phyloP scores from a whole-genome alignment of 2,888 invertebrate species.

The Apomyelois bistriatella region DNA sequence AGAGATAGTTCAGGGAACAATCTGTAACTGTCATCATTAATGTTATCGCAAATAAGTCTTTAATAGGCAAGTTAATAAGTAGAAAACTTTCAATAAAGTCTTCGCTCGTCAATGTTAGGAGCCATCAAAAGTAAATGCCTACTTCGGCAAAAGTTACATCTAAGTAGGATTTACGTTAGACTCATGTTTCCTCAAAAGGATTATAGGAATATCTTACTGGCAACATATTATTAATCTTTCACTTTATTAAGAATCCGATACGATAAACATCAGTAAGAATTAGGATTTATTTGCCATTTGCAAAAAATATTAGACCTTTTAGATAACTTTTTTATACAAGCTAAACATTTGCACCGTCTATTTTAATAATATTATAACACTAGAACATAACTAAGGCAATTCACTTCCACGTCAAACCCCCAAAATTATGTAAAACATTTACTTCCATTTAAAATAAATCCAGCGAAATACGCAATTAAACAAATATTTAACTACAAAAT shows the following conservation, averaged over 20 bases:
- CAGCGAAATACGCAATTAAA: conserved; percentile 17
- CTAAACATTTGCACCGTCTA: background rate
- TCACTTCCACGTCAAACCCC: background rate
- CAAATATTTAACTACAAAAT: conserved; percentile 35
- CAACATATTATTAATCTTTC: conserved; percentile 51
- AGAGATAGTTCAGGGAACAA: conserved; percentile 28
- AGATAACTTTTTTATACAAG: too few relatives aligned
- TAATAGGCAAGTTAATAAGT: conserved; percentile 75
- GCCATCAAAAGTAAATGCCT: conserved; percentile 72
- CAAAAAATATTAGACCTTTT: too few relatives aligned
- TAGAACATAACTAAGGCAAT: too few relatives aligned
- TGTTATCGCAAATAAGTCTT: conserved; percentile 53
- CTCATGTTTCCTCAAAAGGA: conserved; percentile 64
- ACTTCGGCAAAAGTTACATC: conserved; percentile 70
- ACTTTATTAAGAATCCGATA: conserved; percentile 25
- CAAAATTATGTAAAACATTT: background rate
- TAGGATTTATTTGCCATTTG: too few relatives aligned
- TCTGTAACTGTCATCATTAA: conserved; percentile 43
- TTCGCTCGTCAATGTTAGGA: conserved; percentile 66
- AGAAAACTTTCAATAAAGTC: conserved; percentile 72
- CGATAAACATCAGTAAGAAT: too few relatives aligned
- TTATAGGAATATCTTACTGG: conserved; percentile 63
- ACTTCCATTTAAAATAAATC: conserved; percentile 17
- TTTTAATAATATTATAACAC: too few relatives aligned
- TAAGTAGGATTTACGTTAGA: conserved; percentile 76